A percentile compares a stretch with the other conserved stretches of the same genome.
phyloP scores from a whole-genome alignment of 1,140 invertebrate genomes.

The Phthorimaea operculella region DNA sequence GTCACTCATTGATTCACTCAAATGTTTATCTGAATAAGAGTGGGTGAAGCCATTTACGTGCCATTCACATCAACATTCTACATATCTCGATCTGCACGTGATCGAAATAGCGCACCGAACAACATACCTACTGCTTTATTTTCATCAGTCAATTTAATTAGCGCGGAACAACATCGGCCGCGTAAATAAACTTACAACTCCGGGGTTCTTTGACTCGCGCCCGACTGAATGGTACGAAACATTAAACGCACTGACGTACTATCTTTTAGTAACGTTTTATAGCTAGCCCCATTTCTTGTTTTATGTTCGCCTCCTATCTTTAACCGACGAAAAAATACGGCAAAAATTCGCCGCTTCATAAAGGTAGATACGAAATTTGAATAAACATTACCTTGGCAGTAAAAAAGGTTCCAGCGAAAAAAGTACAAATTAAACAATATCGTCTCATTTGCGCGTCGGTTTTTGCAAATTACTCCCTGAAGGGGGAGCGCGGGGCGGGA shows the following conservation, averaged over 20 bases:
- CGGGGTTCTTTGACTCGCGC: not conserved
- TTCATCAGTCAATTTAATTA: conserved; percentile 1
- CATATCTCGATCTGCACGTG: conserved; percentile 15
- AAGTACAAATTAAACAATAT: conserved; percentile 4
- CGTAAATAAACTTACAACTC: not conserved
- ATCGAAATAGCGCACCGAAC: conserved; percentile 32
- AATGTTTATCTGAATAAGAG: no score
- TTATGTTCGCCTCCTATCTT: no score
- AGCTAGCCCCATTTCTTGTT: no score
- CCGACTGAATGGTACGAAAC: not conserved
- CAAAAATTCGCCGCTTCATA: no score
- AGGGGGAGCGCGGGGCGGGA: conserved; percentile 10
- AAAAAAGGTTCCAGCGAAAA: not conserved
- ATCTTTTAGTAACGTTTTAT: not conserved
- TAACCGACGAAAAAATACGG: no score
- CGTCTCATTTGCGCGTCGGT: not conserved
- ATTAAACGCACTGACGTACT: not conserved
- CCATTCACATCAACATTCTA: conserved; percentile 40
- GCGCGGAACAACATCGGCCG: not conserved
- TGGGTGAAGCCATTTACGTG: conserved; percentile 31
- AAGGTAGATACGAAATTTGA: not conserved
- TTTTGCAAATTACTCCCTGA: conserved; percentile 27
- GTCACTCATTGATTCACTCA: conserved; percentile 21
- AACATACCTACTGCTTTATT: not conserved
- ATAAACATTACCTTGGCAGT: not conserved